Percentiles rank a stretch among this genome's conserved stretches.
phyloP scores from a whole-genome alignment of 2,888 invertebrate species.

The Sericinus montela region DNA sequence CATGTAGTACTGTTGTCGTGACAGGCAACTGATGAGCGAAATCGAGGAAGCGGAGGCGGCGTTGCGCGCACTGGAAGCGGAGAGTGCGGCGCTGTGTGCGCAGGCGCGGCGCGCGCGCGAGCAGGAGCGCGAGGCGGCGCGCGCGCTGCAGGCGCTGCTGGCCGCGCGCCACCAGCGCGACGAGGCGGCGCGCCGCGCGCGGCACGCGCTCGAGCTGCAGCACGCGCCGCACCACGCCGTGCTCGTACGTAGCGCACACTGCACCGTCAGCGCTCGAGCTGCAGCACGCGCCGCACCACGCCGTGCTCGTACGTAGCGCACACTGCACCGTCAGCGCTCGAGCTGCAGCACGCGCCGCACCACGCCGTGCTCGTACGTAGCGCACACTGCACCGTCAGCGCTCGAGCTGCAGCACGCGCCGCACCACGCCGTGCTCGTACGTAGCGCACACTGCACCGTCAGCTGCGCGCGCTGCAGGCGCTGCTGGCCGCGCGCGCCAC shows the following conservation, averaged over 20 bases:
- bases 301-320: conserved; percentile 44
- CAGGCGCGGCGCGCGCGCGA: conserved; percentile 45
- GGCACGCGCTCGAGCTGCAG: conserved; percentile 43
- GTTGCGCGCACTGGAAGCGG: conserved; percentile 40
- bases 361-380: conserved; percentile 51
- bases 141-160: conserved; percentile 35
- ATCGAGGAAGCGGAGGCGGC: conserved; percentile 48
- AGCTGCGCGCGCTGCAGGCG: too few relatives aligned
- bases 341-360: conserved; percentile 46
- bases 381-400: conserved; percentile 35
- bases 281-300: conserved; percentile 22
- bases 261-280: conserved; percentile 32
- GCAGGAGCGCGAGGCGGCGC: conserved; percentile 32
- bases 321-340: conserved; percentile 43
- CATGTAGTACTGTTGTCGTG: too few relatives aligned
- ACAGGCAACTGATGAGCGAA: conserved; percentile 52
- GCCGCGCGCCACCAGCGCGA: conserved; percentile 34
- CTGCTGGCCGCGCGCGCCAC: too few relatives aligned
- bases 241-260: conserved; percentile 35
- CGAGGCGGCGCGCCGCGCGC: conserved; percentile 40
- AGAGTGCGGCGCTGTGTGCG: conserved; percentile 48
- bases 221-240: conserved; percentile 51
- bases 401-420: conserved; percentile 20
- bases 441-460: conserved; percentile 24
- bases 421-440: conserved; percentile 27